Conservation (phyloP, 2,113 vertebrate genomes). For the Machaerirhynchus nigripectus region DNA sequence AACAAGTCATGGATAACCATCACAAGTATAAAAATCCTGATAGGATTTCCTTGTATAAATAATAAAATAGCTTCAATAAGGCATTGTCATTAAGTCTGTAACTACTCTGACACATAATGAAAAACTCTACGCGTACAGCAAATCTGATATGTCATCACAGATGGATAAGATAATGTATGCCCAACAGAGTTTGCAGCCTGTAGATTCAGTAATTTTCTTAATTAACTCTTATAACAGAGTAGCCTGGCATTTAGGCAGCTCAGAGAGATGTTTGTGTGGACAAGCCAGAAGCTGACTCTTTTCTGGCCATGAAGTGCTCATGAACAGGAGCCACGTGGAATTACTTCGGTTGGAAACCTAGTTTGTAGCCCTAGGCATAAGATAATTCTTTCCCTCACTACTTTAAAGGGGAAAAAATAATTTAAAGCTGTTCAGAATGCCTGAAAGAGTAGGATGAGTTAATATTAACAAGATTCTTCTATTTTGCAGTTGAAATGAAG, state of each 20-base stretch:
- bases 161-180: neutral
- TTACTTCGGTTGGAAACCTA: neutral
- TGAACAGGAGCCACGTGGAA: neutral
- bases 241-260: neutral
- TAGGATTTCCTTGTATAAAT: neutral
- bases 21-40: neutral
- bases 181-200: neutral
- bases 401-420: neutral
- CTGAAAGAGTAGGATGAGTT: neutral
- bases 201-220: neutral
- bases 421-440: neutral
- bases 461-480: conserved; percentile 26
- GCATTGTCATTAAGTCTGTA: neutral
- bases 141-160: neutral
- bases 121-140: neutral
- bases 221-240: neutral
- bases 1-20: neutral
- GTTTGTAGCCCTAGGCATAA: neutral
- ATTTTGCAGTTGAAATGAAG: conserved; percentile 28
- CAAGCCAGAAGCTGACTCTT: neutral
- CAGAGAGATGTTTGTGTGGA: neutral
- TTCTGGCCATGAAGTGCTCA: neutral
- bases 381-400: neutral
- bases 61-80: neutral
- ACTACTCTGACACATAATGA: neutral